Evolutionary conservation across 2,113 vertebrate species (phyloP).

Genomic region (Elephas maximus): DNA sequence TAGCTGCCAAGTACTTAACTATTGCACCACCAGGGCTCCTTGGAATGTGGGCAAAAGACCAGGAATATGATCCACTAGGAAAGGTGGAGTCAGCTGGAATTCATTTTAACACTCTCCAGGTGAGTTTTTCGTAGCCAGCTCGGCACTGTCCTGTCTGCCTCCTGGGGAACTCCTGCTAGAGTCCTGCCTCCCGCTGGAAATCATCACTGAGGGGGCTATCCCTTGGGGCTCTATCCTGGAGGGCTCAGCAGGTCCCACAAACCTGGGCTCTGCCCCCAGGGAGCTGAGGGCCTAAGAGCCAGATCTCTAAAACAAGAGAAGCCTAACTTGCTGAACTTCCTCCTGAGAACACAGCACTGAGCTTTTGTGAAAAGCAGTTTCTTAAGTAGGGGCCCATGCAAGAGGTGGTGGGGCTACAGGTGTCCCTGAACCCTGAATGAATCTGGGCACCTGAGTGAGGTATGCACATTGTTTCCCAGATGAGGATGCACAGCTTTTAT

Average conservation of each 20-base stretch:
- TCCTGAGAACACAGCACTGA: background rate
- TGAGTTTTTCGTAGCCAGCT: background rate
- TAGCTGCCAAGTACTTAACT: background rate
- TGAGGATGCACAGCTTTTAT: background rate
- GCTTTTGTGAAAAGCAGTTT: background rate
- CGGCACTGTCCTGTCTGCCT: background rate
- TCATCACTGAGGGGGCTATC: no score
- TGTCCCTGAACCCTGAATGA: background rate
- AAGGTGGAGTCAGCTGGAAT: background rate
- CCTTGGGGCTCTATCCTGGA: background rate
- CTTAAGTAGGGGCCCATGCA: background rate
- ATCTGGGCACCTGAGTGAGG: background rate
- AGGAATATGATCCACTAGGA: background rate
- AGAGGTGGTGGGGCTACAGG: fast-evolving
- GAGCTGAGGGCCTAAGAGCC: background rate
- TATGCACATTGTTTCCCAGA: background rate
- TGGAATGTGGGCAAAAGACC: background rate
- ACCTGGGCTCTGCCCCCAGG: background rate
- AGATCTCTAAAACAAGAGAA: background rate
- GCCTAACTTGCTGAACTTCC: no score
- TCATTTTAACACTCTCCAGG: background rate
- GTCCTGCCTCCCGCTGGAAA: background rate
- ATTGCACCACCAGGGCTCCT: background rate
- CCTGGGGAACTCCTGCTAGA: background rate
- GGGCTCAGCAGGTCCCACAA: fast-evolving